Evolutionary conservation across 2,113 vertebrate genomes (phyloP), one percentile per base, ranked within the genome.

Genomic region (Scortum barcoo): DNA sequence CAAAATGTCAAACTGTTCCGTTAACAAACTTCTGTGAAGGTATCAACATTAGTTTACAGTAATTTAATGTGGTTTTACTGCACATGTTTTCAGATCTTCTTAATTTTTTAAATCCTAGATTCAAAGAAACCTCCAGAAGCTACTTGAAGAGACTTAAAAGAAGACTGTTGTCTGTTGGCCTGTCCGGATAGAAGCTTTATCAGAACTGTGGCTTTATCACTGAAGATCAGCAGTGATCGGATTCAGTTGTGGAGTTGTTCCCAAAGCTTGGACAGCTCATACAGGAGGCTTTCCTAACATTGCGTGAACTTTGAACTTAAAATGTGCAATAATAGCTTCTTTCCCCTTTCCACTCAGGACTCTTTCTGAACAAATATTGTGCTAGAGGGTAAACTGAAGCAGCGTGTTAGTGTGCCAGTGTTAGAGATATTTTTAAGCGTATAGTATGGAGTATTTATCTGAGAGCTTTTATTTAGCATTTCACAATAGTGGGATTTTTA

Each of bases 141-240:
- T 94, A 40, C 90, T 94, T 20, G 91, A 93, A 54, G 93, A 93
- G 80, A 93, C 92, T 78, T 95, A 71, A 84, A 61, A 46, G 80
- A 83, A 63, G 67, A 69, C 38, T 1, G 50, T 17, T 33, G 26
- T 38, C 16, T 68, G 71, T 10, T 36, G 5, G 42, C 28, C 22
- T 53, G 36, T 69, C 56, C 19, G 30, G 53, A 80, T 11, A 17
- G 82, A 80, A 66, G 81, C 70, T 40, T 28, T 10, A 44, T 78
- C 20, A 14, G 42, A 74, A 46, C 53, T 58, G 14, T 11, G 7
- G 48, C 20, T 66, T 76, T 50, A 88, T 80, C 62, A 50, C 19
- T 69, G 78, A 58, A 48, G 67, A 67, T 72, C 63, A 60, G 68
- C 38, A 7, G 22, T 40, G 24, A 67, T 60, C 48, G 66, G 54